Evolutionary conservation across 1,140 invertebrate species (phyloP).

Genomic region (Euglossa dilemma): DNA sequence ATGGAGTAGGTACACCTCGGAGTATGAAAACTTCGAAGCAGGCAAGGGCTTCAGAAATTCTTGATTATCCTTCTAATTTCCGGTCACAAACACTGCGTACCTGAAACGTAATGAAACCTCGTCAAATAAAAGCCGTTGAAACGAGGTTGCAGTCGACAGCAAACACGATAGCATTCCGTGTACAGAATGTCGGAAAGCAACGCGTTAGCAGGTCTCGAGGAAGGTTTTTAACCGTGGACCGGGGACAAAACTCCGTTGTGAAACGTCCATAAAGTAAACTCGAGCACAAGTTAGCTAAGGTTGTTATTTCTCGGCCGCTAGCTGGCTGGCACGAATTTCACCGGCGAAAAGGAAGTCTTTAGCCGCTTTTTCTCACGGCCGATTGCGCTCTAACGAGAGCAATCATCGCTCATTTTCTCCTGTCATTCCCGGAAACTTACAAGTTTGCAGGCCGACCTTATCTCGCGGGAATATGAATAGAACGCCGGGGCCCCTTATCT

Average conservation of each 20-base stretch:
- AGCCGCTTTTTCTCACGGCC: slow-evolving; percentile 14
- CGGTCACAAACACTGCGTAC: neutral
- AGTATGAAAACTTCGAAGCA: too few species aligned
- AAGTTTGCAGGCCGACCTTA: slow-evolving; percentile 22
- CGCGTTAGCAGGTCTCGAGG: too few species aligned
- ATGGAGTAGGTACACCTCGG: too few species aligned
- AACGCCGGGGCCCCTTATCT: neutral
- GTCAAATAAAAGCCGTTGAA: neutral
- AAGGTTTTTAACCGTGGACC: neutral
- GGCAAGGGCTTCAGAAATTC: neutral
- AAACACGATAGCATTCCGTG: neutral
- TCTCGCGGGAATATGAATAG: slow-evolving; percentile 29
- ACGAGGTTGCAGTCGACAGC: neutral
- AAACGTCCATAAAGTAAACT: slow-evolving; percentile 11
- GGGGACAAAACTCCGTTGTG: neutral
- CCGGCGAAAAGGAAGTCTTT: slow-evolving; percentile 17
- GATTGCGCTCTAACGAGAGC: slow-evolving; percentile 39
- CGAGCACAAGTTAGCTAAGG: neutral
- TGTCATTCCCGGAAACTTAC: slow-evolving; percentile 25
- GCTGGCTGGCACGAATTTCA: slow-evolving; percentile 4
- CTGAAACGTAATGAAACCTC: neutral
- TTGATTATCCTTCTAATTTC: neutral
- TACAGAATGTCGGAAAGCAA: neutral
- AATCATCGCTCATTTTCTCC: slow-evolving; percentile 42
- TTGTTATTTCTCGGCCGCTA: slow-evolving; percentile 29